phyloP scores from a whole-genome alignment of 2,113 vertebrate genomes.

The Aegypius monachus region DNA sequence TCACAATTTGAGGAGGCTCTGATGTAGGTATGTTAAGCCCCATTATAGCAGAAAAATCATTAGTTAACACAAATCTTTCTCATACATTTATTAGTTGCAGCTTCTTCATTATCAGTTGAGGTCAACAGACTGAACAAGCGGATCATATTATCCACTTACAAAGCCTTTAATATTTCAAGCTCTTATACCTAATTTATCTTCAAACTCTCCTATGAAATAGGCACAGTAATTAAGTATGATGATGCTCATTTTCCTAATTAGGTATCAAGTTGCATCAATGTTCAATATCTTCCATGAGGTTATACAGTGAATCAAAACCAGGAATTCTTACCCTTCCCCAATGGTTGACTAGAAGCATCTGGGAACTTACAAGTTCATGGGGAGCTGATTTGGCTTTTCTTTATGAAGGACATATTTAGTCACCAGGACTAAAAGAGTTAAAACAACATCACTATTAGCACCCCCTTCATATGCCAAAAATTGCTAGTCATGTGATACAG shows the following conservation, averaged over 20 bases:
- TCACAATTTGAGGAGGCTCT: not conserved
- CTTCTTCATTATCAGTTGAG: not conserved
- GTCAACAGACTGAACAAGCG: conserved; percentile 15
- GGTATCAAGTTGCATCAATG: not conserved
- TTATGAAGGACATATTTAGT: not conserved
- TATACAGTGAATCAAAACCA: not conserved
- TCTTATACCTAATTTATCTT: conserved; percentile 16
- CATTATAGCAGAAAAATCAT: not conserved
- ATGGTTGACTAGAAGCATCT: not conserved
- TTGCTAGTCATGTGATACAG: not conserved
- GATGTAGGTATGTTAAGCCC: not conserved
- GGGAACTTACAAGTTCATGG: not conserved
- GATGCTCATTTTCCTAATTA: conserved; percentile 25
- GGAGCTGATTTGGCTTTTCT: not conserved
- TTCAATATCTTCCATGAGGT: not conserved
- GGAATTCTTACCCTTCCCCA: not conserved
- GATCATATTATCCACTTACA: not conserved
- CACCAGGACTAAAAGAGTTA: not conserved
- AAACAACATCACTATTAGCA: not conserved
- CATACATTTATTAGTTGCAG: not conserved
- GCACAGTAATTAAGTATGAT: conserved; percentile 27
- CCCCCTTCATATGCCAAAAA: not conserved
- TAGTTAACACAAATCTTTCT: not conserved
- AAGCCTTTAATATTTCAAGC: conserved; percentile 11
- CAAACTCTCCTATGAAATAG: not conserved